phyloP scores from a whole-genome alignment of 2,888 invertebrate species.

The Brachyptera putata region DNA sequence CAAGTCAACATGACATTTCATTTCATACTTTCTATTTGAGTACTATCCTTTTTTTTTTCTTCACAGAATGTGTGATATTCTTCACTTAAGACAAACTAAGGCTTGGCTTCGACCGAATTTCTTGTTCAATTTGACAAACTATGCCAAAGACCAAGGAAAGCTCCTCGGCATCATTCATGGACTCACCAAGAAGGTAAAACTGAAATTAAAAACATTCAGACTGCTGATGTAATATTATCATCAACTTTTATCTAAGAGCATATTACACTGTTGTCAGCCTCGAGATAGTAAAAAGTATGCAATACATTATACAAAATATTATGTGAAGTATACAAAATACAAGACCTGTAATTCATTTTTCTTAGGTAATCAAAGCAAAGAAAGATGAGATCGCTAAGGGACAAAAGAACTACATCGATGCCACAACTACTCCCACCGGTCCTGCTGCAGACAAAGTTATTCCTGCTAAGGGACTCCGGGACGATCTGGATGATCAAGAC shows the following conservation, averaged over 20 bases:
- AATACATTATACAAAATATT: too few relatives aligned
- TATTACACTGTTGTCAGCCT: too few relatives aligned
- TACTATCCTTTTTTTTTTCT: too few relatives aligned
- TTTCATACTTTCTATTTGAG: too few relatives aligned
- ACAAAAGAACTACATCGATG: slow-evolving; percentile 27
- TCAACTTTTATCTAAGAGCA: too few relatives aligned
- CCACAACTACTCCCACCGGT: not conserved
- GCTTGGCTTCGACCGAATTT: slow-evolving; percentile 73
- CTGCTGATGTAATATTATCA: too few relatives aligned
- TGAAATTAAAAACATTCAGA: too few relatives aligned
- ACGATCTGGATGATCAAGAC: slow-evolving; percentile 78
- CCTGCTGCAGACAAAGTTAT: slow-evolving; percentile 10
- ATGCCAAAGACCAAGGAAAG: slow-evolving; percentile 69
- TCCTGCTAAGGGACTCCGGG: slow-evolving; percentile 62
- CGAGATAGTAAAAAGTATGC: too few relatives aligned
- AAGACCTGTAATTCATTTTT: too few relatives aligned
- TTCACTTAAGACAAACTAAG: slow-evolving; percentile 76
- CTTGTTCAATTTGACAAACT: slow-evolving; percentile 69
- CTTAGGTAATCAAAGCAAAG: slow-evolving; percentile 48
- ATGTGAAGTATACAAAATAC: too few relatives aligned
- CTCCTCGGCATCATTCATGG: slow-evolving; percentile 73
- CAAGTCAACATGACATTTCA: too few relatives aligned
- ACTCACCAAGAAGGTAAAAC: slow-evolving; percentile 62
- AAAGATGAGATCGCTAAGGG: slow-evolving; percentile 25
- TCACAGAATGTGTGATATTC: slow-evolving; percentile 73